A percentile compares a stretch with the other conserved stretches of the same genome.
Conservation (phyloP, 1,140 invertebrate genomes). For the Zaprionus kolodkinae region DNA sequence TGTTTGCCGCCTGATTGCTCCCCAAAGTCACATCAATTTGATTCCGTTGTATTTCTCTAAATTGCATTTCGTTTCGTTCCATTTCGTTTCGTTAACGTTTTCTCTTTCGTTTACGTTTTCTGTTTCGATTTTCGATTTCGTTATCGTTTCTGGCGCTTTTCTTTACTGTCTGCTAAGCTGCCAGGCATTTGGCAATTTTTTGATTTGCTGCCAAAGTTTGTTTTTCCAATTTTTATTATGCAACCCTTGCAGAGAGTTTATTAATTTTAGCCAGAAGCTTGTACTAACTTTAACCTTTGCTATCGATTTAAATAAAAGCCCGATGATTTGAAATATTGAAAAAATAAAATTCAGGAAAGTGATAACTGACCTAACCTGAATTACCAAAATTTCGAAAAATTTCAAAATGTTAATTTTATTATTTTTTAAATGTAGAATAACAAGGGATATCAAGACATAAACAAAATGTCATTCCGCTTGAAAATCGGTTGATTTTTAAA, state of each 20-base stretch:
- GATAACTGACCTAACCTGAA: too few relatives aligned
- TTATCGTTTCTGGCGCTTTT: neutral
- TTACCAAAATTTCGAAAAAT: too few relatives aligned
- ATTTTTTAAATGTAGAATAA: too few relatives aligned
- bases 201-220: constrained; percentile 39
- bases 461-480: too few relatives aligned
- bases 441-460: too few relatives aligned
- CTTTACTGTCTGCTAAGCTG: neutral
- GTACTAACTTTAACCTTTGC: too few relatives aligned
- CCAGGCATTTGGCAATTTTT: constrained; percentile 11
- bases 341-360: too few relatives aligned
- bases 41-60: constrained; percentile 55
- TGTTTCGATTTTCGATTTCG: neutral
- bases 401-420: too few relatives aligned
- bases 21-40: constrained; percentile 72
- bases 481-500: too few relatives aligned
- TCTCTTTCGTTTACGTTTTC: neutral
- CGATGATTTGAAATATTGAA: too few relatives aligned
- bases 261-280: too few relatives aligned
- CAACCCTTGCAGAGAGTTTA: neutral
- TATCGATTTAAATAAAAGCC: too few relatives aligned
- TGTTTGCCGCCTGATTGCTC: constrained; percentile 67
- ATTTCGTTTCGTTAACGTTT: constrained; percentile 38
- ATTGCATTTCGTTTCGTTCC: constrained; percentile 64
- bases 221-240: constrained; percentile 54